A percentile compares a stretch with the other conserved stretches of the same genome.
Conservation (phyloP, 2,888 invertebrate genomes). For the Phortica magna region DNA sequence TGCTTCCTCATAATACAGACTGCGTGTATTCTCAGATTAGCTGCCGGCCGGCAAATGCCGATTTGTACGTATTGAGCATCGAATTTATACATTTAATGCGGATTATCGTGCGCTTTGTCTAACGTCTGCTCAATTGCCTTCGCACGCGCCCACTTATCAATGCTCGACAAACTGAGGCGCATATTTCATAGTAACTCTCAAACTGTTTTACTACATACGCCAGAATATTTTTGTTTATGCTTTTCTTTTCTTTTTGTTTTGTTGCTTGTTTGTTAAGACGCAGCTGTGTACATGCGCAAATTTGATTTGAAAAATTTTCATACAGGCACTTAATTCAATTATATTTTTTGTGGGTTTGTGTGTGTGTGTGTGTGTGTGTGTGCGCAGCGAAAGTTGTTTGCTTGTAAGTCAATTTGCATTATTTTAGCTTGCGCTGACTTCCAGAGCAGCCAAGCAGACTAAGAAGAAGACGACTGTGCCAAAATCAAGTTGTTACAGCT, state of each 20-base stretch:
- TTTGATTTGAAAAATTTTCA: slow-evolving; percentile 6
- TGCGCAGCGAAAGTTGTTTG: too few relatives aligned
- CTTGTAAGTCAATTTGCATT: not conserved
- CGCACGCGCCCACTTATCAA: not conserved
- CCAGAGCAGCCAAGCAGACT: too few relatives aligned
- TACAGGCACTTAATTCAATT: not conserved
- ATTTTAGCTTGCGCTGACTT: too few relatives aligned
- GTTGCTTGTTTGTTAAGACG: not conserved
- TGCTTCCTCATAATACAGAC: too few relatives aligned
- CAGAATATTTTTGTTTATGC: too few relatives aligned
- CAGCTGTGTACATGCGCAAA: not conserved
- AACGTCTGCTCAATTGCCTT: not conserved
- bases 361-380: too few relatives aligned
- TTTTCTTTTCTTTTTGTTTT: too few relatives aligned
- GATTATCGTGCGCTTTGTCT: not conserved
- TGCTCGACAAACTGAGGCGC: not conserved
- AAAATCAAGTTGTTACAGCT: too few relatives aligned
- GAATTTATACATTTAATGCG: not conserved
- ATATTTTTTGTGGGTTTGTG: not conserved
- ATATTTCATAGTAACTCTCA: not conserved
- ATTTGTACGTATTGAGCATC: too few relatives aligned
- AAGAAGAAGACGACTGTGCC: too few relatives aligned
- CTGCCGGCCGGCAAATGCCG: too few relatives aligned
- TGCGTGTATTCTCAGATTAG: too few relatives aligned
- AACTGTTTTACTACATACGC: not conserved